These are phyloP conservation scores for Enteromius treurensis DNA, from an alignment of 2,797 vertebrate genomes.

Conservation along the genomic window DNA sequence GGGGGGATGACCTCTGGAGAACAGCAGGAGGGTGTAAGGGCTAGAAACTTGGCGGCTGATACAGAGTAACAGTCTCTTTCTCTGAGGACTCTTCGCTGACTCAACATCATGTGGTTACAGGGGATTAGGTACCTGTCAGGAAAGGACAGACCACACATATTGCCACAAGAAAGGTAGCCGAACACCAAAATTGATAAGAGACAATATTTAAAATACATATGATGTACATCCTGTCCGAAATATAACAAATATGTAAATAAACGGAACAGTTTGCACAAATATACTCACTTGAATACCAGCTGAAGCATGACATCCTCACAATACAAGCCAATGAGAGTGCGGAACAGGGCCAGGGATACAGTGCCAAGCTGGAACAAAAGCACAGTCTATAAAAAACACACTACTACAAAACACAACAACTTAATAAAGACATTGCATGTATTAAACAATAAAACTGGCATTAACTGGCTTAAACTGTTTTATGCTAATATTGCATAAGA, in stretches of 20 bases:
- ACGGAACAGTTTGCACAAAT: neutral
- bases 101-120: slow-evolving; percentile 98
- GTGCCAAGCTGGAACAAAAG: slow-evolving; percentile 85
- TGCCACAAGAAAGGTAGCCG: neutral
- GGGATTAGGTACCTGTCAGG: slow-evolving; percentile 91
- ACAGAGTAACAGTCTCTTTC: slow-evolving; percentile 94
- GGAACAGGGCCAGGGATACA: slow-evolving; percentile 94
- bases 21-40: slow-evolving; percentile 91
- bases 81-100: slow-evolving; percentile 89
- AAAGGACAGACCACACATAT: neutral
- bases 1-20: slow-evolving; percentile 84
- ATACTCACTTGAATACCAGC: slow-evolving; percentile 89
- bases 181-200: neutral
- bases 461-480: neutral
- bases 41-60: slow-evolving; percentile 91
- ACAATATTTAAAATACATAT: neutral
- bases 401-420: neutral
- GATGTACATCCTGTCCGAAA: neutral
- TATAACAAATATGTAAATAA: neutral
- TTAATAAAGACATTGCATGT: neutral
- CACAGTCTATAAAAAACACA: neutral
- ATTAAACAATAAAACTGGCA: slow-evolving; percentile 3
- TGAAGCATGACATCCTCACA: slow-evolving; percentile 99
- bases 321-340: slow-evolving; percentile 91
- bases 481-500: neutral